Evolutionary conservation across 2,113 vertebrate genomes (phyloP).

Genomic region (Herpailurus yagouaroundi): DNA sequence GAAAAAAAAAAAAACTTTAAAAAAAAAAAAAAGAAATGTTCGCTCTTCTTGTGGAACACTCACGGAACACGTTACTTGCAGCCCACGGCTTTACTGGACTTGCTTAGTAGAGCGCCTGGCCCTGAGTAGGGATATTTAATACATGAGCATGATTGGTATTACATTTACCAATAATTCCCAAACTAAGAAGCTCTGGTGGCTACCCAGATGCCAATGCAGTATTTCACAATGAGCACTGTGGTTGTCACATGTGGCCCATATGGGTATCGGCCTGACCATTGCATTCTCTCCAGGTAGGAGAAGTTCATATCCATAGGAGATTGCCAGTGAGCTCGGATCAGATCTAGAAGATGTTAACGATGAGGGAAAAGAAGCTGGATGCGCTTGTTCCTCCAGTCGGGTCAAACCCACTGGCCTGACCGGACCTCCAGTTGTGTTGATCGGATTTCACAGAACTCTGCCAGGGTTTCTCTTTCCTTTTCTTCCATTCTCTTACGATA

Average conservation of each 20-base stretch:
- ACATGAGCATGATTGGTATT: background rate
- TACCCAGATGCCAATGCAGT: background rate
- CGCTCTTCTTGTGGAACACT: no score
- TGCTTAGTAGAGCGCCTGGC: background rate
- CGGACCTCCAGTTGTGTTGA: background rate
- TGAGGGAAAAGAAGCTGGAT: background rate
- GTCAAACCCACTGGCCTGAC: rapidly evolving
- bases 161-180: background rate
- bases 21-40: no score
- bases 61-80: no score
- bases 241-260: no score
- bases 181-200: background rate
- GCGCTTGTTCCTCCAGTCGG: background rate
- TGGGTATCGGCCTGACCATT: background rate
- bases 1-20: no score
- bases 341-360: background rate
- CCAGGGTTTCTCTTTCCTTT: background rate
- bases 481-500: background rate
- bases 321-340: background rate
- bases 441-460: background rate
- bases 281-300: background rate
- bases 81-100: no score
- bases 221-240: background rate
- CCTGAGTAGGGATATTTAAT: background rate
- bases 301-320: background rate